phyloP scores from a whole-genome alignment of 2,113 vertebrate species.

The Corythornis vintsioides region DNA sequence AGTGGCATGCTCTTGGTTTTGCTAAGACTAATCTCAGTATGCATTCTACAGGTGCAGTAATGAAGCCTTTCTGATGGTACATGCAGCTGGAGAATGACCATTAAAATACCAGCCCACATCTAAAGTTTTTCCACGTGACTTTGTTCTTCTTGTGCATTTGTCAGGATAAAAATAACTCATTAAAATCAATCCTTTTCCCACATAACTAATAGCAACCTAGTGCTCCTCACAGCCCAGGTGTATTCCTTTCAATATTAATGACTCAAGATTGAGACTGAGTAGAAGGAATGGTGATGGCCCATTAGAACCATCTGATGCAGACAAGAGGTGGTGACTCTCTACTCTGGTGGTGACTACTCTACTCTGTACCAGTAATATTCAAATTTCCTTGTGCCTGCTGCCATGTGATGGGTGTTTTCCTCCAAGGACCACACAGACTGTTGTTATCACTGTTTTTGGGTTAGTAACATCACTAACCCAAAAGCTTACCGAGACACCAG shows the following conservation, averaged over 20 bases:
- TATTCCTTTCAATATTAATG: background rate
- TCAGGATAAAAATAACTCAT: background rate
- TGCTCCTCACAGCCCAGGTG: background rate
- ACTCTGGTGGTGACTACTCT: too few species aligned
- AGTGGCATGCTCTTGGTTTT: background rate
- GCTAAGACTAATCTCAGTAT: background rate
- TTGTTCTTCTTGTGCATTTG: background rate
- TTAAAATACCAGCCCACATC: background rate
- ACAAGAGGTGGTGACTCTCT: fast-evolving
- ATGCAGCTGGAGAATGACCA: background rate
- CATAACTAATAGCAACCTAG: background rate
- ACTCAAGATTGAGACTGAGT: fast-evolving
- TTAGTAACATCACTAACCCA: too few species aligned
- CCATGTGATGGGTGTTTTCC: fast-evolving
- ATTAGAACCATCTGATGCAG: background rate
- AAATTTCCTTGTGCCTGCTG: background rate
- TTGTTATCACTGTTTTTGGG: fast-evolving
- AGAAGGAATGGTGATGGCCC: background rate
- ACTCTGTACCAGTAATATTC: background rate
- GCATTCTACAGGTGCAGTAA: fast-evolving
- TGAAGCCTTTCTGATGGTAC: background rate
- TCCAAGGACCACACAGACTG: too few species aligned
- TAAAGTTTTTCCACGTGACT: background rate
- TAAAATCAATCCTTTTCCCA: background rate
- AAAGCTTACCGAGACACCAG: background rate